These are phyloP conservation scores for Rhabdomys pumilio DNA, from an alignment of 2,797 vertebrate genomes.

Conservation along the genomic window DNA sequence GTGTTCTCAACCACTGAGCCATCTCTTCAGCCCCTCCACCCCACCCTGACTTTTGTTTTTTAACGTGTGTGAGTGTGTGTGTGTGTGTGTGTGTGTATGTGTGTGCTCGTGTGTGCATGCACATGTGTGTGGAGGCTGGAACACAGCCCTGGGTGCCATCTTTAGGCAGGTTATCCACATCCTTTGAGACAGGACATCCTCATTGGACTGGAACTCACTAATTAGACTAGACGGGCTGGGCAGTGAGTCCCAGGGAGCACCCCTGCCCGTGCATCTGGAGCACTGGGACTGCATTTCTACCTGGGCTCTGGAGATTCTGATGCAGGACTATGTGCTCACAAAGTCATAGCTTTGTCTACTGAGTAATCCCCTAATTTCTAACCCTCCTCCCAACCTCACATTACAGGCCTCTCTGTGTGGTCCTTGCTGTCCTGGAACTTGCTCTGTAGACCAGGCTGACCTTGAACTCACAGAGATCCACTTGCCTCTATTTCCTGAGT, in stretches of 20 bases:
- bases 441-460: not conserved
- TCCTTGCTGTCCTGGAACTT: not conserved
- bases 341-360: not conserved
- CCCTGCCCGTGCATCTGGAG: not conserved
- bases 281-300: not conserved
- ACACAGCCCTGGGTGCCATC: not conserved
- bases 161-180: not conserved
- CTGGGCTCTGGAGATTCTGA: not conserved
- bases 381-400: no score
- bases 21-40: no score
- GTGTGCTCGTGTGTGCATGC: not conserved
- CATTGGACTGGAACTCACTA: not conserved
- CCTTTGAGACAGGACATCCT: not conserved
- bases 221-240: not conserved
- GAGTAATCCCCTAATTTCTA: not conserved
- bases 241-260: not conserved
- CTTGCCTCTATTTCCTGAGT: not conserved
- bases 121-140: not conserved
- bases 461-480: not conserved
- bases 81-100: no score
- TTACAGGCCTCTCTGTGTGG: not conserved
- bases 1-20: no score
- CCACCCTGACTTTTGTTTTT: not conserved
- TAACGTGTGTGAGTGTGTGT: not conserved
- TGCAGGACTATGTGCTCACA: no score